Conservation (phyloP, 2,888 invertebrate species). For the Calliphora vomitoria region DNA sequence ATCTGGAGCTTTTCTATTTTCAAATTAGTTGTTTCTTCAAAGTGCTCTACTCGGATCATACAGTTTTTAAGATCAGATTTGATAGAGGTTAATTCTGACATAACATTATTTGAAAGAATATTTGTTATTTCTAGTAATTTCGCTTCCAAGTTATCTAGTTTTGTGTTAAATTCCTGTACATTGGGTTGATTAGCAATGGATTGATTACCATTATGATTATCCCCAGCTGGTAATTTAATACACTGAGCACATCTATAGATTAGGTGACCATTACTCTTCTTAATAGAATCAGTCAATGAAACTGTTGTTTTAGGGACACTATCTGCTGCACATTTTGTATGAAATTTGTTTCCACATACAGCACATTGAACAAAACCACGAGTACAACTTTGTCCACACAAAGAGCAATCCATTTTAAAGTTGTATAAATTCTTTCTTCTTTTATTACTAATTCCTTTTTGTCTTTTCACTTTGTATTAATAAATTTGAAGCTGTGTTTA, state of each 20-base stretch:
- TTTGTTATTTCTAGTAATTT: slow-evolving; percentile 6
- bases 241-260: neutral
- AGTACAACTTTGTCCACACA: slow-evolving; percentile 11
- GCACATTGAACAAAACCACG: slow-evolving; percentile 7
- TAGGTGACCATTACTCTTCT: neutral
- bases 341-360: neutral
- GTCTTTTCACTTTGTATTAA: neutral
- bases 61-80: neutral
- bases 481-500: neutral
- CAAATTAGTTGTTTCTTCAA: neutral
- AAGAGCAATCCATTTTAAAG: neutral
- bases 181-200: neutral
- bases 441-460: no score
- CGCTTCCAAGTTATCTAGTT: neutral
- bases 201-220: neutral
- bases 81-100: neutral
- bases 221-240: neutral
- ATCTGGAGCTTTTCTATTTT: slow-evolving; percentile 3
- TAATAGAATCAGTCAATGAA: neutral
- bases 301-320: neutral
- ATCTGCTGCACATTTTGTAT: neutral
- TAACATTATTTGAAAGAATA: slow-evolving; percentile 4
- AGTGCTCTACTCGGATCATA: no score
- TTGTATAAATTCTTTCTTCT: neutral
- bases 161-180: neutral